phyloP scores from a whole-genome alignment of 1,140 invertebrate genomes.

The Zaprionus ornatus region DNA sequence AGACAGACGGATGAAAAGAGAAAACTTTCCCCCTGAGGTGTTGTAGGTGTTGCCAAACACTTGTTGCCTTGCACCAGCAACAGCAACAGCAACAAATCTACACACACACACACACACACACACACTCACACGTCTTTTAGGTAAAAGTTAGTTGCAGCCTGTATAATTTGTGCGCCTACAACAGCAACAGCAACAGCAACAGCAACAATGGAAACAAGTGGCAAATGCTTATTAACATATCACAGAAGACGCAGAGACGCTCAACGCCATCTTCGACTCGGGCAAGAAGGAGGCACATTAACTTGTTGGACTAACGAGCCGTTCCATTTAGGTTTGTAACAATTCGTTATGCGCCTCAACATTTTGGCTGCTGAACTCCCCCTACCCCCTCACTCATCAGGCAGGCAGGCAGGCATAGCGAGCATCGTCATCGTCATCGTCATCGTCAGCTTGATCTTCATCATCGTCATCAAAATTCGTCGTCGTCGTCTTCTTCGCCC shows the following conservation, averaged over 20 bases:
- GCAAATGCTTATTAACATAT: slow-evolving; percentile 81
- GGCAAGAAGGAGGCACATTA: slow-evolving; percentile 54
- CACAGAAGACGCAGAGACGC: slow-evolving; percentile 47
- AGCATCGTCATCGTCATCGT: slow-evolving; percentile 27
- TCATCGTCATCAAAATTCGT: slow-evolving; percentile 45
- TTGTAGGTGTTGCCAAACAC: slow-evolving; percentile 79
- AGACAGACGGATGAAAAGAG: background rate
- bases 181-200: slow-evolving; percentile 14
- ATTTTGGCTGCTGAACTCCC: slow-evolving; percentile 7
- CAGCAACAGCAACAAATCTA: too few species aligned
- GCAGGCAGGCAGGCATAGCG: background rate
- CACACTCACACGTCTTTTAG: background rate
- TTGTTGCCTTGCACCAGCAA: slow-evolving; percentile 61
- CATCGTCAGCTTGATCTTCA: slow-evolving; percentile 2
- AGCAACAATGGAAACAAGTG: slow-evolving; percentile 58
- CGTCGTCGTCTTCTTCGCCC: slow-evolving; percentile 35
- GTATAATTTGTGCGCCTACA: slow-evolving; percentile 3
- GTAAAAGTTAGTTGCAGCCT: background rate
- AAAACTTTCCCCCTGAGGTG: slow-evolving; percentile 39
- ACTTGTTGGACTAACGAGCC: slow-evolving; percentile 79
- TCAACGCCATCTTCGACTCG: slow-evolving; percentile 10
- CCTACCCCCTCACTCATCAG: background rate
- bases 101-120: background rate
- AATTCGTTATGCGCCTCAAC: slow-evolving; percentile 72
- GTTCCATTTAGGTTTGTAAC: slow-evolving; percentile 79